Percentiles rank a stretch among this genome's conserved stretches.
These are phyloP conservation scores for Abrostola tripartita DNA, from an alignment of 2,888 invertebrate genomes.

Conservation along the genomic window DNA sequence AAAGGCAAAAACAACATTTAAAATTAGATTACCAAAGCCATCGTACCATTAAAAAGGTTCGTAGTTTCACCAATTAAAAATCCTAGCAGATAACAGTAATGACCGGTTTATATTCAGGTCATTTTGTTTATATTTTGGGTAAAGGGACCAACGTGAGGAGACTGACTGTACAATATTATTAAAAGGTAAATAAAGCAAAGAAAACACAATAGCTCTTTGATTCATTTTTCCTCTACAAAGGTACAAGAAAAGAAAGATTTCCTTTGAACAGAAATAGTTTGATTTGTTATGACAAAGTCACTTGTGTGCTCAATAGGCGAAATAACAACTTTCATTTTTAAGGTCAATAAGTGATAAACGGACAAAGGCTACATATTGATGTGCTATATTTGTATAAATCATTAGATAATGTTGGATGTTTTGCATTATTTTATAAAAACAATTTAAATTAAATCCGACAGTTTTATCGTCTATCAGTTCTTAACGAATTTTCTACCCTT, in stretches of 20 bases:
- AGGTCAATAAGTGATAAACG: not conserved
- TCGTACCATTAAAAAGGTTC: constrained; percentile 27
- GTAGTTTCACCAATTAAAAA: constrained; percentile 41
- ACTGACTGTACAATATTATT: constrained; percentile 15
- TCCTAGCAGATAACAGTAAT: constrained; percentile 37
- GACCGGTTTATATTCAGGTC: constrained; percentile 47
- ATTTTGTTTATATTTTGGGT: constrained; percentile 44
- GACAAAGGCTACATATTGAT: not conserved
- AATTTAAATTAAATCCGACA: too few relatives aligned
- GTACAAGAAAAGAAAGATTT: constrained; percentile 15
- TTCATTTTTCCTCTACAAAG: constrained; percentile 14
- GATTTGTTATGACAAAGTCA: constrained; percentile 1
- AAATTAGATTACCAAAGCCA: constrained; percentile 10
- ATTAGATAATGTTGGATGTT: not conserved
- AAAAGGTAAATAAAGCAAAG: constrained; percentile 26
- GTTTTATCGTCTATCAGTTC: too few relatives aligned
- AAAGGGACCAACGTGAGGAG: constrained; percentile 29
- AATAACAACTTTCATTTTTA: not conserved
- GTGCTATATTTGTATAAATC: not conserved
- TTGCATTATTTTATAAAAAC: too few relatives aligned
- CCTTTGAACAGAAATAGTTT: constrained; percentile 4
- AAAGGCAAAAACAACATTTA: constrained; percentile 6
- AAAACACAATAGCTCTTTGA: constrained; percentile 23
- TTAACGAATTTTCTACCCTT: too few relatives aligned
- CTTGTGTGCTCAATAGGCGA: constrained; percentile 14